phyloP scores from a whole-genome alignment of 2,113 vertebrate species.

The Gymnarchus niloticus region DNA sequence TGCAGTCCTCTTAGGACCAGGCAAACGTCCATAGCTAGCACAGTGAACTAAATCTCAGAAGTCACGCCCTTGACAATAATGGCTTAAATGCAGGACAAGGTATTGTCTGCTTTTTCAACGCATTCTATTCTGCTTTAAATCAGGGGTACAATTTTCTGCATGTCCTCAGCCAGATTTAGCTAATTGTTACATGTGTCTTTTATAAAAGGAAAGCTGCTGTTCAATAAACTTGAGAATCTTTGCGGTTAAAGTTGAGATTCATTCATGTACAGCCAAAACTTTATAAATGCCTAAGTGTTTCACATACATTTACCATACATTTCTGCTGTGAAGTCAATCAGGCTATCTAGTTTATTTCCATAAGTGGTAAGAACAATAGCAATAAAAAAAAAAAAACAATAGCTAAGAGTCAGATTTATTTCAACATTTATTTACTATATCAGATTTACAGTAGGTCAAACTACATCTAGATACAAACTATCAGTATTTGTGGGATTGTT shows the following conservation, averaged over 20 bases:
- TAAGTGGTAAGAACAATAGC: no score
- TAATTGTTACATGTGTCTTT: not conserved
- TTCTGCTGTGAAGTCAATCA: no score
- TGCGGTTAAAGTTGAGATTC: not conserved
- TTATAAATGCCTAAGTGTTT: no score
- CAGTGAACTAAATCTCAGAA: not conserved
- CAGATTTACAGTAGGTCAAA: no score
- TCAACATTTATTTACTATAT: no score
- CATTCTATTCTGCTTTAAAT: not conserved
- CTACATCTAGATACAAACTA: no score
- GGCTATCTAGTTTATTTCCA: no score
- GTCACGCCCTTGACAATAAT: not conserved
- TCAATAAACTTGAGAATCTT: constrained; percentile 10
- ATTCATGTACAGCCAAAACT: no score
- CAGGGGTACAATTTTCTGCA: not conserved
- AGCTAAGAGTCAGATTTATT: no score
- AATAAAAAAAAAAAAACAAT: no score
- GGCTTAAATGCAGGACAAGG: not conserved
- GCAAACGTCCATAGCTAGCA: not conserved
- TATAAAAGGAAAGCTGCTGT: not conserved
- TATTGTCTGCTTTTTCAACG: not conserved
- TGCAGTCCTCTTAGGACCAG: not conserved
- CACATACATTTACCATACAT: no score
- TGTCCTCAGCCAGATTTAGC: not conserved
- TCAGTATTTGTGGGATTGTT: no score